These are phyloP conservation scores for Eubasilissa regina DNA, from an alignment of 1,140 invertebrate genomes.

Conservation along the genomic window DNA sequence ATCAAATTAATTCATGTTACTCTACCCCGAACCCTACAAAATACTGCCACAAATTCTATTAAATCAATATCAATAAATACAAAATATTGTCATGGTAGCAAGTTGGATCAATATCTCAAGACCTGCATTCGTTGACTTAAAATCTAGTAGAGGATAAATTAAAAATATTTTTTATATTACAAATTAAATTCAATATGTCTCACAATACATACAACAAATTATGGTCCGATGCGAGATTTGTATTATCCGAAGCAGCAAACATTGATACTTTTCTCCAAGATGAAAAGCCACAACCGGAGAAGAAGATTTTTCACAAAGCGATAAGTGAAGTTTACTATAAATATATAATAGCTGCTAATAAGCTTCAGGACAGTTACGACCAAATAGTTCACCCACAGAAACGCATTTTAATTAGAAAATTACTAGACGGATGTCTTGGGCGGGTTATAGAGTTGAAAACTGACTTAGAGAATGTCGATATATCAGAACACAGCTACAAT, in stretches of 20 bases:
- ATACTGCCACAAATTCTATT: no score
- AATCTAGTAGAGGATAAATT: no score
- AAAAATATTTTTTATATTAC: background rate
- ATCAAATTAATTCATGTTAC: no score
- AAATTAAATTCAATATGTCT: conserved; percentile 74
- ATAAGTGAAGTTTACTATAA: conserved; percentile 81
- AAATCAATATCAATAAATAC: background rate
- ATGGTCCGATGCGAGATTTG: conserved; percentile 76
- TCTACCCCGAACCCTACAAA: no score
- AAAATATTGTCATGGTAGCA: conserved; percentile 2
- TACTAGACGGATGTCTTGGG: conserved; percentile 87
- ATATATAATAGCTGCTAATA: conserved; percentile 85
- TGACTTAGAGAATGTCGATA: conserved; percentile 88
- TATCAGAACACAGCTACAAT: conserved; percentile 90
- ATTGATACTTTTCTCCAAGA: conserved; percentile 77
- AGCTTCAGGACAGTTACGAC: conserved; percentile 88
- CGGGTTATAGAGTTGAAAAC: conserved; percentile 85
- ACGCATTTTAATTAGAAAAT: conserved; percentile 81
- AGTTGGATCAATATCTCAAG: conserved; percentile 25
- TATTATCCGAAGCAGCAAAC: conserved; percentile 77
- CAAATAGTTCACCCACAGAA: conserved; percentile 96
- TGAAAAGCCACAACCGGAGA: conserved; percentile 75
- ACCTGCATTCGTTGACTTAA: background rate
- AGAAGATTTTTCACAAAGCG: conserved; percentile 72
- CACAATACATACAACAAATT: conserved; percentile 81